Percentiles rank a stretch among this genome's conserved stretches.
Conservation (phyloP, 1,140 invertebrate species). For the Philopotamus ludificatus region DNA sequence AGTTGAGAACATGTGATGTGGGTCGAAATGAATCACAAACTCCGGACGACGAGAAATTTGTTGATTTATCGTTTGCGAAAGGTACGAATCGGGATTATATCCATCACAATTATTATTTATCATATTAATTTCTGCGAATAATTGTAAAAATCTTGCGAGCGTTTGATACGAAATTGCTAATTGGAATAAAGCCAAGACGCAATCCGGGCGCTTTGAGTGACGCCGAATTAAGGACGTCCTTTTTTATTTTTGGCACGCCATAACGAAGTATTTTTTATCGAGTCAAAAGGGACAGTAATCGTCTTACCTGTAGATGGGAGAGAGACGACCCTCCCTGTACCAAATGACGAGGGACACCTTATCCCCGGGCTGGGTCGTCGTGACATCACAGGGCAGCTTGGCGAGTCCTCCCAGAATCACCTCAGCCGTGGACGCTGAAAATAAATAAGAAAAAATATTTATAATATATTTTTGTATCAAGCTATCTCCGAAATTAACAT, state of each 20-base stretch:
- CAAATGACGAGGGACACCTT: conserved; percentile 70
- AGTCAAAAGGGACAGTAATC: conserved; percentile 40
- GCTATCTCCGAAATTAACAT: no score
- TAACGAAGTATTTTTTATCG: conserved; percentile 64
- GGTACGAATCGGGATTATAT: neutral
- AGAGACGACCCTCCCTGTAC: conserved; percentile 65
- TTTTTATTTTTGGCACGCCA: conserved; percentile 56
- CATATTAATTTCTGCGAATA: no score
- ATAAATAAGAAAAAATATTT: no score
- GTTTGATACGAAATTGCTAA: conserved; percentile 39
- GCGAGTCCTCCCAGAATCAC: conserved; percentile 64
- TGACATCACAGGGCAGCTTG: conserved; percentile 68
- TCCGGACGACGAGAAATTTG: conserved; percentile 18
- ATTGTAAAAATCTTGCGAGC: no score
- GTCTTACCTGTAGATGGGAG: conserved; percentile 69
- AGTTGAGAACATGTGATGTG: conserved; percentile 28
- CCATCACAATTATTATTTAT: no score
- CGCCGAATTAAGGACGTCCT: conserved; percentile 62
- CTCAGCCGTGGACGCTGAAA: conserved; percentile 56
- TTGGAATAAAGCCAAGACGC: conserved; percentile 60
- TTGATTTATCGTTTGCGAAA: conserved; percentile 17
- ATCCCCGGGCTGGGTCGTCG: conserved; percentile 61
- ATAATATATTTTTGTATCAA: no score
- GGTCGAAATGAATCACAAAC: conserved; percentile 24
- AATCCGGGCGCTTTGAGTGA: conserved; percentile 56